phyloP scores from a whole-genome alignment of 2,797 vertebrate species.

The Enteromius viviparus region DNA sequence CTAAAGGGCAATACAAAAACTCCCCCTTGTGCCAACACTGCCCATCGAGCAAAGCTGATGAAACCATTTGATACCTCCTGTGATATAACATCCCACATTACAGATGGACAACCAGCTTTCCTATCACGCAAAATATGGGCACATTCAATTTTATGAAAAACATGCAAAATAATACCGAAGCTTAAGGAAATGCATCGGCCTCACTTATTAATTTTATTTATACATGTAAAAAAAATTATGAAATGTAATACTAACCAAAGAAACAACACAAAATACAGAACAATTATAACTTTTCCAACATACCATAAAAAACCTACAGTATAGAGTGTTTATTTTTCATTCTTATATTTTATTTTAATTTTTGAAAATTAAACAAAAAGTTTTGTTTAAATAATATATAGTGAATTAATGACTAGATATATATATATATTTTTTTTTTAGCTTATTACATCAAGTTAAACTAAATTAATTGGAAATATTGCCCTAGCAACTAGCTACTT shows the following conservation, averaged over 20 bases:
- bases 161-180: background rate
- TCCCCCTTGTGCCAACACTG: slow-evolving; percentile 1
- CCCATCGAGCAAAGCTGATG: slow-evolving; percentile 2
- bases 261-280: background rate
- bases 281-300: background rate
- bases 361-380: too few species aligned
- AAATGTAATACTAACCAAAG: background rate
- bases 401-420: too few species aligned
- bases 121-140: background rate
- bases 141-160: background rate
- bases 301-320: background rate
- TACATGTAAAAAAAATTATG: background rate
- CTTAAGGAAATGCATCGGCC: background rate
- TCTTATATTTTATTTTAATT: background rate
- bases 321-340: background rate
- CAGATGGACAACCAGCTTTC: background rate
- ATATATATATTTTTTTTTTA: background rate
- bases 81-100: background rate
- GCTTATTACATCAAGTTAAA: background rate
- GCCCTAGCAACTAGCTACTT: background rate
- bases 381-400: background rate
- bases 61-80: slow-evolving; percentile 4
- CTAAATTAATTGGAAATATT: background rate
- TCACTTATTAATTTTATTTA: background rate
- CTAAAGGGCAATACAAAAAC: slow-evolving; percentile 22